Base-by-base conservation (phyloP, 2,888 invertebrate species). In the Caenorhabditis uteleia region DNA sequence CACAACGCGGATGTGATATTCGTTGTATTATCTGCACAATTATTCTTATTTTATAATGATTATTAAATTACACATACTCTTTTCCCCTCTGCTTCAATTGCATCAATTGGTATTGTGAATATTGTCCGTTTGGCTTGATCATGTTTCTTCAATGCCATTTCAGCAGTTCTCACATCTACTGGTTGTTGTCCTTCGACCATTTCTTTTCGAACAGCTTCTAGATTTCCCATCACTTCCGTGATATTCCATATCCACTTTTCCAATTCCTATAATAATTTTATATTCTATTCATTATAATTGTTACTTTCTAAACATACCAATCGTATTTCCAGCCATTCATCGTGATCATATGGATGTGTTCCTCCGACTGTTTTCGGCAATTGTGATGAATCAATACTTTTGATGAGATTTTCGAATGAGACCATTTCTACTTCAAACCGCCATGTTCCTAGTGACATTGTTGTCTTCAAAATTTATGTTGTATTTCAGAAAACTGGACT, bases 181-280 rank as follows among this genome's bases (percentile, higher is more conserved):
- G 95, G 94, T 83, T 93, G 92, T 82, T 95, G 94, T 72, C 91
- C 92, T 71, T 93, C 89, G 50, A 91, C 91, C 50, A 97, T 88
- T 84, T 61, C 61, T 45, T 47, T 93, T 40, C 68, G 51, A 26
- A 67, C 64, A 6, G 42, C 39, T 20, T 74, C 74, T 26, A 75
- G 39, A 8, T 51, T 55, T 21, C 57, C 64, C 68, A 74, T 67
- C 10, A 61, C 59, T 84, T 97, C 95, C 45, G 91, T 90, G 1
- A 93, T 92, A 86, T 93, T 93, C 93, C 94, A 95, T 79, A 91
- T 90, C 85, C 95, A 91, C 83, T 94, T 93, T 86, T 97, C 95
- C 78, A 95, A 88, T 56, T 93, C 92, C 87, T 88, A 77, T 8
- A 82, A 77, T 39, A 26, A 6, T 7, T n/a, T n/a, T n/a, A n/a